A percentile compares a stretch with the other conserved stretches of the same genome.
Conservation (phyloP, 1,140 invertebrate genomes). For the Meloidogyne hapla region DNA sequence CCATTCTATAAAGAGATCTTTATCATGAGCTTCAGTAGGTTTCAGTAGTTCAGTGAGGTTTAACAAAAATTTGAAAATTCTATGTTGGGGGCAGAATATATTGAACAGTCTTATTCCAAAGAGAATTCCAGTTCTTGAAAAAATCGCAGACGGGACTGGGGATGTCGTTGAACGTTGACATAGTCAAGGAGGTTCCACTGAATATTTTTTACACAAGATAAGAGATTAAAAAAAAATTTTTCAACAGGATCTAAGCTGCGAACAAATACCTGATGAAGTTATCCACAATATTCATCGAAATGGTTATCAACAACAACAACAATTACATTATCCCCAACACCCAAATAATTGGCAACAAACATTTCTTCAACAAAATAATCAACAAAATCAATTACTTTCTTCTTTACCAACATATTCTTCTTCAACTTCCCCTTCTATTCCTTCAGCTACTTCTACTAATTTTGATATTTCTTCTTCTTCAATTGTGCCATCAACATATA, state of each 20-base stretch:
- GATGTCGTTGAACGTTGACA: too few species aligned
- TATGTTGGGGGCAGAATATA: too few species aligned
- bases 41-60: too few species aligned
- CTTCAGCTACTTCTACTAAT: not conserved
- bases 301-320: not conserved
- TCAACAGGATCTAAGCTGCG: not conserved
- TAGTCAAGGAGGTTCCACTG: too few species aligned
- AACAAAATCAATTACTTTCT: not conserved
- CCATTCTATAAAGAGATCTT: too few species aligned
- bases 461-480: not conserved
- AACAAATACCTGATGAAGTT: constrained; percentile 2
- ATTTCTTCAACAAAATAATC: not conserved
- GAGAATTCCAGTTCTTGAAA: too few species aligned
- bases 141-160: too few species aligned
- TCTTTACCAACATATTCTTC: not conserved
- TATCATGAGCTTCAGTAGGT: too few species aligned
- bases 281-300: not conserved
- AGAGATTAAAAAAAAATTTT: too few species aligned
- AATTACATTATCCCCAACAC: not conserved
- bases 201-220: too few species aligned
- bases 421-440: not conserved
- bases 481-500: constrained; percentile 3
- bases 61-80: too few species aligned
- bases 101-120: too few species aligned
- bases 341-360: not conserved